Base-by-base conservation (phyloP, 2,888 invertebrate genomes). In the Lymantria dispar region DNA sequence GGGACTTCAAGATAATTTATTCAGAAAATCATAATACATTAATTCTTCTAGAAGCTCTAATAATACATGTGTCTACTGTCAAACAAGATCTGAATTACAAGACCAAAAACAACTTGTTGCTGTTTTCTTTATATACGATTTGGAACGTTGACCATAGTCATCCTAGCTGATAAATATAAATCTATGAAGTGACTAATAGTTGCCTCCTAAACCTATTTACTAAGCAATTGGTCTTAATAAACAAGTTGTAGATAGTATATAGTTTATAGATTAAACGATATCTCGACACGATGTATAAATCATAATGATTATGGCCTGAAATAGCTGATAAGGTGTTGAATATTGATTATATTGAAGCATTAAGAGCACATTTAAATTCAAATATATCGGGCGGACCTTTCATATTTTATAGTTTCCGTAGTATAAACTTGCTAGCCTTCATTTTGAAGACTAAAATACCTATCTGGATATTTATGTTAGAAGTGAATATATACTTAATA, bases 341-440 rank as follows among this genome's bases (percentile, higher is more conserved):
- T 50, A 33, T 44, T 44, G 41, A 52, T 48, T 42, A 44, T 47
- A 47, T 47, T 37, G 8, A 30, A 41, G 42, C 31, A 13, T 52
- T 44, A 52, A 45, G 47, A 52, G 44, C 15, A 52, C 44, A 51
- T 62, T 56, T 57, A 56, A 39, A 57, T 52, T 60, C 50, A 31
- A 55, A 48, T 57, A 45, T 45, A 52, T 46, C 40, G 49, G 40
- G 30, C 38, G 47, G 44, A 55, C 45, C 47, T 48, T 40, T 52
- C 22, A 52, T 57, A 56, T 52, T 50, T 55, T 52, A 45, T 33
- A 43, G 48, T 57, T 63, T 67, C 54, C 48, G 49, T 15, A 54
- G 43, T 55, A 33, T 51, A 30, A 43, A 60, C 55, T 43, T 36
- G 64, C 49, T 52, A 60, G 46, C 68, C 64, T 64, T 63, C 64